These are phyloP conservation scores for Branchinecta sandiegonensis DNA, from an alignment of 2,888 invertebrate species.

Conservation along the genomic window DNA sequence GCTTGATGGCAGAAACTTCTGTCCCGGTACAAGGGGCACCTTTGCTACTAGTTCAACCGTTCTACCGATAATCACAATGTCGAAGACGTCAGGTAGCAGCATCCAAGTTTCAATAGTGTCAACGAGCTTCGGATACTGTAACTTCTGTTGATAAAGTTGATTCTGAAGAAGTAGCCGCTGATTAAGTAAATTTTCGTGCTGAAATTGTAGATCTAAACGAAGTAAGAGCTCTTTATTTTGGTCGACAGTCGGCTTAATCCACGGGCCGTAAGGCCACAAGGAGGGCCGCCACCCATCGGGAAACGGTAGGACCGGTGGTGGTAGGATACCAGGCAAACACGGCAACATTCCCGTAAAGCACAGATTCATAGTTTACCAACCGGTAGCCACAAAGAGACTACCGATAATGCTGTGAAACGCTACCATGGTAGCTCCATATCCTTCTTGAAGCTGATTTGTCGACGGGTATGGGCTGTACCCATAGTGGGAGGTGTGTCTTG, in stretches of 20 bases:
- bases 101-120: conserved; percentile 5
- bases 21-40: background rate
- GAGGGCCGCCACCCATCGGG: background rate
- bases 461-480: background rate
- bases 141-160: background rate
- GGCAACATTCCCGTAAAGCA: conserved; percentile 1
- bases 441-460: conserved; percentile 12
- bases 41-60: background rate
- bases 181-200: background rate
- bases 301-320: background rate
- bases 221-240: conserved; percentile 13
- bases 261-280: background rate
- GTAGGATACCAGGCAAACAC: background rate
- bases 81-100: background rate
- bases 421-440: conserved; percentile 3
- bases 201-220: background rate
- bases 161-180: background rate
- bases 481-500: conserved; percentile 2
- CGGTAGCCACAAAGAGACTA: conserved; percentile 9
- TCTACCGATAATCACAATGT: background rate
- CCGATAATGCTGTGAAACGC: background rate
- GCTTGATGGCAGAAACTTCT: conserved; percentile 1
- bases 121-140: background rate
- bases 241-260: background rate
- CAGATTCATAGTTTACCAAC: background rate